Evolutionary conservation across 1,140 invertebrate species (phyloP).

Genomic region (Tribolium castaneum): DNA sequence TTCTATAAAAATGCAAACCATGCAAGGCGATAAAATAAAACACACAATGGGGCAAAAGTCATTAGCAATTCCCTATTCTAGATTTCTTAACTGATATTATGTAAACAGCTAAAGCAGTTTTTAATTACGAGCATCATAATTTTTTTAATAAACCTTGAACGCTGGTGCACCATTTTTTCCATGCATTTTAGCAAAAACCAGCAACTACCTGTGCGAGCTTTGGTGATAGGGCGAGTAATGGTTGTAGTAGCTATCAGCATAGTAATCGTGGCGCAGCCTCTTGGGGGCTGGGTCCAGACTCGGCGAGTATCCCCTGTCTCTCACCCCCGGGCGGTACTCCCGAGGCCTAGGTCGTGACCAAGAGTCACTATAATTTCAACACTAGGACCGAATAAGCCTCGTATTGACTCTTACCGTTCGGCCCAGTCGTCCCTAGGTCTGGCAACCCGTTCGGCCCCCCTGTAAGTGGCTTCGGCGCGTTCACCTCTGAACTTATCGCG

Average conservation of each 20-base stretch:
- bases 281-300: slow-evolving; percentile 86
- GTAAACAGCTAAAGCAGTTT: too few species aligned
- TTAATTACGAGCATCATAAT: too few species aligned
- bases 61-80: too few species aligned
- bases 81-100: too few species aligned
- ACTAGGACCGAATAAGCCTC: background rate
- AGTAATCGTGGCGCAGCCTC: slow-evolving; percentile 78
- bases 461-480: slow-evolving; percentile 81
- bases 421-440: slow-evolving; percentile 80
- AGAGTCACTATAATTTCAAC: slow-evolving; percentile 67
- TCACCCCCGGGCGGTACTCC: slow-evolving; percentile 73
- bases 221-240: slow-evolving; percentile 67
- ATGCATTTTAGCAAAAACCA: slow-evolving; percentile 2
- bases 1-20: too few species aligned
- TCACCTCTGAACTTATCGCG: slow-evolving; percentile 91
- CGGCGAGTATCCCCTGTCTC: slow-evolving; percentile 77
- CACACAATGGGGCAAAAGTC: background rate
- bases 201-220: slow-evolving; percentile 59
- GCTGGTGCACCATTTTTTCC: background rate
- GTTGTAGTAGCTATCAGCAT: slow-evolving; percentile 68
- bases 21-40: slow-evolving; percentile 2
- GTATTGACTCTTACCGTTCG: slow-evolving; percentile 68
- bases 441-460: slow-evolving; percentile 78
- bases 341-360: slow-evolving; percentile 69
- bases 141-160: too few species aligned